Base-by-base conservation (phyloP, 2,888 invertebrate species). In the Crematogaster levior region DNA sequence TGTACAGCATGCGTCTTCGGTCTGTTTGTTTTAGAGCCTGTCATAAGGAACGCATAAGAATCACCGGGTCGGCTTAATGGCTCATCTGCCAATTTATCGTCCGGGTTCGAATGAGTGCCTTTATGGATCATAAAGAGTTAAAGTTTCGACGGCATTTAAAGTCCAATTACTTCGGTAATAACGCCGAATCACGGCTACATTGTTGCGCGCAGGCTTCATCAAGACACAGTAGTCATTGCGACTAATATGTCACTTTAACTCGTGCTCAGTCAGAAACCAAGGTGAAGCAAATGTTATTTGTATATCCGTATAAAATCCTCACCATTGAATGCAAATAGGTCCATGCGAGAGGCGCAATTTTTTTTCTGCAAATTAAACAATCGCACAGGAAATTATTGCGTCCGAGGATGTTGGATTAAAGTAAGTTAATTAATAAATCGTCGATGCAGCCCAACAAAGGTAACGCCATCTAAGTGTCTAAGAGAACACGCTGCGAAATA, bases 51-150 rank as follows among this genome's bases (percentile, higher is more conserved):
- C 85, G 84, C 81, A 73, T 79, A 89, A 90, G 89, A 90, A 89
- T 89, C 85, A 72, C 37, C 63, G 79, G 73, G 34, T 15, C 70
- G 83, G 63, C 85, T 91, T 91, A 90, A 92, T 91, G 91, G 87
- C 91, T 90, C 91, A 90, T 92, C 90, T 81, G 75, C 85, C 89
- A 86, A 92, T 92, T 92, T 92, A 92, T 92, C 90, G 89, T 65
- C n/a, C 80, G 73, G 27, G 72, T 84, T 85, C 48, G 82, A 75
- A 81, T 86, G 89, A 85, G 84, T 82, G 83, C 81, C 85, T 92
- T 92, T 92, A 92, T 92, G 91, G 91, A 90, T 88, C 92, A 88
- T 92, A 92, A 92, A 92, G 88, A 91, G 88, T 85, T 85, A 70
- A 89, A 90, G 87, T 91, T 90, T 91, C 89, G 88, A 86, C 90